These are phyloP conservation scores for Neoitamus cyanurus DNA, from an alignment of 2,888 invertebrate species.

Conservation along the genomic window DNA sequence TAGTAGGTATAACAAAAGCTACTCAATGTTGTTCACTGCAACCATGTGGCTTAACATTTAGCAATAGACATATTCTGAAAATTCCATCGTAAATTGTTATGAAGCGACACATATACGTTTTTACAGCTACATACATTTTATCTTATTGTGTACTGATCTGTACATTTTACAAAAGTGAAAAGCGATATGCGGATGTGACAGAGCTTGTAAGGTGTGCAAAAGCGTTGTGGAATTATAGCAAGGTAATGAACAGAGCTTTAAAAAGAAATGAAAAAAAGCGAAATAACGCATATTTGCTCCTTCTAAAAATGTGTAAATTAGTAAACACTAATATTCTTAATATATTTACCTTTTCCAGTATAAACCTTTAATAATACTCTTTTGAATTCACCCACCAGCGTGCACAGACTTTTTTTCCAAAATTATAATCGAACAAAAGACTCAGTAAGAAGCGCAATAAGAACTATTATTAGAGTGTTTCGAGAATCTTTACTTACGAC, in stretches of 20 bases:
- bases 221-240: not conserved
- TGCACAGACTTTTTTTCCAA: slow-evolving; percentile 44
- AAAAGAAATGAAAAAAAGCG: not conserved
- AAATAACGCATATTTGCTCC: not conserved
- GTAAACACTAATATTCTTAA: slow-evolving; percentile 34
- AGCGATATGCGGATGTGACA: not conserved
- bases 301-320: slow-evolving; percentile 8
- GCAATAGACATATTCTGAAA: too few relatives aligned
- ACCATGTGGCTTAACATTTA: too few relatives aligned
- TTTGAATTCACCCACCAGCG: slow-evolving; percentile 46
- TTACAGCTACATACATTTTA: too few relatives aligned
- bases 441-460: slow-evolving; percentile 2
- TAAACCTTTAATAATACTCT: slow-evolving; percentile 13
- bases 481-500: not conserved
- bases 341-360: slow-evolving; percentile 49
- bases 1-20: too few relatives aligned
- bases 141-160: too few relatives aligned
- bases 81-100: too few relatives aligned
- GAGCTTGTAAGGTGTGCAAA: not conserved
- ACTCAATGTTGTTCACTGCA: too few relatives aligned
- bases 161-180: not conserved
- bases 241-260: not conserved
- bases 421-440: not conserved
- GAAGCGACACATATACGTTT: too few relatives aligned
- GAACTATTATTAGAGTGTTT: not conserved